Evolutionary conservation across 2,797 vertebrate species (phyloP), one percentile per base, ranked within the genome.

Genomic region (Lateolabrax maculatus): DNA sequence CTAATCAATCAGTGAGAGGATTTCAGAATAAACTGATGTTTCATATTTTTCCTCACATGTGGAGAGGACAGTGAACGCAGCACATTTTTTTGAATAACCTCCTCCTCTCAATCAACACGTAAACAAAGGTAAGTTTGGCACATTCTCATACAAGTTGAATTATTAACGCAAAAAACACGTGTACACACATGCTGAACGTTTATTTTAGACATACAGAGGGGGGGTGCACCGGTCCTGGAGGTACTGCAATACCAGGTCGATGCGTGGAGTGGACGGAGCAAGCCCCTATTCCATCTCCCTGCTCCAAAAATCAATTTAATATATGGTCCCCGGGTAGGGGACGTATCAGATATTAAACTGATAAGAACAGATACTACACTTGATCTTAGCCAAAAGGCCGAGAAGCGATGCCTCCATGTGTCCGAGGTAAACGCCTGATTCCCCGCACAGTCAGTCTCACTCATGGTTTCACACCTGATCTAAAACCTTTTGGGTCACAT

Each of bases 251-350:
- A 76, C 64, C 74, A 68, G 75, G 67, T 77, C 66, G 57, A 80
- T 56, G 53, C 53, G 53, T 21, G 64, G 77, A 80, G 77, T 62
- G 77, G 77, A 68, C 64, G 77, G 70, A 74, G 71, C 64, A 80
- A 74, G 77, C 77, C 51, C 77, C 77, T 70, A 55, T 61, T 69
- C 75, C 75, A 71, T 56, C 71, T 80, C 71, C 71, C 71, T 43
- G 16, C n/a, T 75, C 58, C 78, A 75, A 80, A 80, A 75, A 80
- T 80, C 71, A 75, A 80, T 74, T 80, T 71, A 72, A 73, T 73
- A 79, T 80, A 80, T 75, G 71, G 49, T 74, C 71, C 64, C 71
- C 77, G 53, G 68, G 13, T 79, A 72, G 77, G 55, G 55, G 71
- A 80, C 77, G 71, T 74, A 80, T 73, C 70, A 73, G 63, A 79